phyloP scores from a whole-genome alignment of 2,113 vertebrate genomes.

The Spea bombifrons region DNA sequence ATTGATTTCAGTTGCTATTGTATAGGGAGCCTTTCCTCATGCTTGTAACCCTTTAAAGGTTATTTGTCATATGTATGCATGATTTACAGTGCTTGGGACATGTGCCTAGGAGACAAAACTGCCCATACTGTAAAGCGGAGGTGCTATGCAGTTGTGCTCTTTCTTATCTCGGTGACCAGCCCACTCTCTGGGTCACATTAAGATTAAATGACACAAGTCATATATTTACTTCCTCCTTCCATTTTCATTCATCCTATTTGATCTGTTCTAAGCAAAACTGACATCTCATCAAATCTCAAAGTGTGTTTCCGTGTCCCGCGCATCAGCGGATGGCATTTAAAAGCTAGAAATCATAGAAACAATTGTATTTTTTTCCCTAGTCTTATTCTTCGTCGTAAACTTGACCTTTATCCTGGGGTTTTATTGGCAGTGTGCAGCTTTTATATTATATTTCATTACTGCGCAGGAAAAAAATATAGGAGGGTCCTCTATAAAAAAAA shows the following conservation, averaged over 20 bases:
- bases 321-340: slow-evolving; percentile 75
- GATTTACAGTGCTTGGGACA: too few relatives aligned
- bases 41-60: too few relatives aligned
- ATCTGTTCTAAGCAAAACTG: slow-evolving; percentile 74
- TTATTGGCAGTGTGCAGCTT: slow-evolving; percentile 65
- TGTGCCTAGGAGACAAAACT: too few relatives aligned
- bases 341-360: slow-evolving; percentile 68
- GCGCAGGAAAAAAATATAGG: slow-evolving; percentile 54
- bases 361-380: slow-evolving; percentile 67
- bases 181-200: slow-evolving; percentile 65
- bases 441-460: slow-evolving; percentile 55
- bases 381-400: slow-evolving; percentile 63
- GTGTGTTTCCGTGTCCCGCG: slow-evolving; percentile 65
- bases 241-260: slow-evolving; percentile 77
- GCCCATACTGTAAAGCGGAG: too few relatives aligned
- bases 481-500: slow-evolving; percentile 50
- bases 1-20: too few relatives aligned
- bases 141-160: too few relatives aligned
- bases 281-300: slow-evolving; percentile 75
- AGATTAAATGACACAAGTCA: slow-evolving; percentile 65
- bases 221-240: slow-evolving; percentile 73
- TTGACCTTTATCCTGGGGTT: slow-evolving; percentile 75
- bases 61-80: too few relatives aligned
- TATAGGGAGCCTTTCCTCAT: too few relatives aligned
- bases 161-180: slow-evolving; percentile 57